phyloP scores from a whole-genome alignment of 2,797 vertebrate genomes.

The Artibeus lituratus region DNA sequence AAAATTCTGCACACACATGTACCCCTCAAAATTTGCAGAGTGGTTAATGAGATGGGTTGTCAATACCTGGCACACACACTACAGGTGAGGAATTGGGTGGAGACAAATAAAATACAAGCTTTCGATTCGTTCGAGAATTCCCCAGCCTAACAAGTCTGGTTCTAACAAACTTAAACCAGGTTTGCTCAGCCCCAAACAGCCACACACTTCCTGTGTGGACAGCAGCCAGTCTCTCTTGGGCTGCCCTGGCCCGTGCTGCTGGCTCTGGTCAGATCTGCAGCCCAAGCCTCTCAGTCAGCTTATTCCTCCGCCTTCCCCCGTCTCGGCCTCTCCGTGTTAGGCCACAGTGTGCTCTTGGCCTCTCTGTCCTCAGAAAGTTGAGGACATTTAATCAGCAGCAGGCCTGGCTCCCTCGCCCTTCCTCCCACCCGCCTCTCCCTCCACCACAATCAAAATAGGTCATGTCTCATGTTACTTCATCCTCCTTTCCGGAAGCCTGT shows the following conservation, averaged over 20 bases:
- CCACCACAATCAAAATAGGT: not conserved
- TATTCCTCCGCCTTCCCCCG: not conserved
- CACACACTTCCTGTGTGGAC: fast-evolving
- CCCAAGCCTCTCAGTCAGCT: not conserved
- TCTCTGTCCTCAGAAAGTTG: not conserved
- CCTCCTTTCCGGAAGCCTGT: fast-evolving
- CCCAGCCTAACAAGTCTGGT: fast-evolving
- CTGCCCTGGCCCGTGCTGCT: too few relatives aligned
- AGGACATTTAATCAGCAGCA: not conserved
- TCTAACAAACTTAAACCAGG: fast-evolving
- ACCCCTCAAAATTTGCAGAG: not conserved
- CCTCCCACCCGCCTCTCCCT: fast-evolving
- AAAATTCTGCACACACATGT: not conserved
- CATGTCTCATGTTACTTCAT: fast-evolving
- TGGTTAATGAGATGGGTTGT: not conserved
- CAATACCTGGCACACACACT: not conserved
- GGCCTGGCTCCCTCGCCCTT: not conserved
- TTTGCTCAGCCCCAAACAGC: fast-evolving
- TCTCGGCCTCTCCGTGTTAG: not conserved
- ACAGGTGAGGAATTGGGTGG: fast-evolving
- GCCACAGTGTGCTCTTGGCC: not conserved
- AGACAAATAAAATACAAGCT: not conserved
- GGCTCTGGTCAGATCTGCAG: not conserved
- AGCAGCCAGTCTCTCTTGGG: fast-evolving
- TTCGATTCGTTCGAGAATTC: fast-evolving